These are phyloP conservation scores for Pyxicephalus adspersus DNA, from an alignment of 2,113 vertebrate genomes.

Conservation along the genomic window DNA sequence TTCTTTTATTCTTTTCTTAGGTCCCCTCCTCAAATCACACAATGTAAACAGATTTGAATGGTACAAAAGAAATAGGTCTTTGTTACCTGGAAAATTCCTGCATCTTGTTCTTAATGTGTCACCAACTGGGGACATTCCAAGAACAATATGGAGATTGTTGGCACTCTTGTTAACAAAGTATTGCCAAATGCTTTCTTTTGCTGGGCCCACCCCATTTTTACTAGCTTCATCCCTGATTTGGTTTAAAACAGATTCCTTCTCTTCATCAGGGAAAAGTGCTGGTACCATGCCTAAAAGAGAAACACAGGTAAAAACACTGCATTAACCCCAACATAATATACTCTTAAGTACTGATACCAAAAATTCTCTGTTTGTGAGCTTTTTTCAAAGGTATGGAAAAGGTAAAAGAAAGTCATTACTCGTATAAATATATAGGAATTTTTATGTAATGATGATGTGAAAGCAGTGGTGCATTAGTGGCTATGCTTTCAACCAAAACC, in stretches of 20 bases:
- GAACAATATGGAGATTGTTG: conserved; percentile 89
- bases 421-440: no score
- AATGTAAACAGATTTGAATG: neutral
- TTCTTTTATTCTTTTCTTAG: no score
- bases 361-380: no score
- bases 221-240: conserved; percentile 84
- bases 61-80: neutral
- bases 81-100: conserved; percentile 93
- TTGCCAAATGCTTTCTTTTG: conserved; percentile 92
- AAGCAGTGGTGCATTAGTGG: no score
- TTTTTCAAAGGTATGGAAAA: no score
- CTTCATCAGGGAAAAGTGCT: conserved; percentile 90
- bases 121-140: conserved; percentile 93
- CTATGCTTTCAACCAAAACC: no score
- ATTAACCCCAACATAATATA: neutral
- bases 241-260: conserved; percentile 83
- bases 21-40: no score
- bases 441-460: no score
- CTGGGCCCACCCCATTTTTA: conserved; percentile 73
- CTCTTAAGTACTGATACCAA: neutral
- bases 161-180: conserved; percentile 92
- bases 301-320: conserved; percentile 29
- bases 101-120: conserved; percentile 88
- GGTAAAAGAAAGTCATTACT: no score
- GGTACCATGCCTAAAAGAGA: conserved; percentile 86